phyloP scores from a whole-genome alignment of 2,888 invertebrate genomes.

The Drosophila mayaguana region DNA sequence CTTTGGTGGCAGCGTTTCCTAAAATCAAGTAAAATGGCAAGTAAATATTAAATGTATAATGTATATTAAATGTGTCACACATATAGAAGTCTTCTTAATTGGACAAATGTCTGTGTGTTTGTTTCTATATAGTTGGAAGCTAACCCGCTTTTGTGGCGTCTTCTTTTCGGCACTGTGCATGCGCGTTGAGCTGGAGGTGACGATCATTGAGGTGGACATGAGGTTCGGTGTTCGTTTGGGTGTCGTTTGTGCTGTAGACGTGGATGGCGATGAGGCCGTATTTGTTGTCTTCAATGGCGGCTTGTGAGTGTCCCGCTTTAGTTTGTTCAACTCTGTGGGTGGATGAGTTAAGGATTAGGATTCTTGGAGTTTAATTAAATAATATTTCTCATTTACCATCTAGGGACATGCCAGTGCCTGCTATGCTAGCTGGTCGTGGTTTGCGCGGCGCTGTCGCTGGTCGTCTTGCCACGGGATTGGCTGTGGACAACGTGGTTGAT shows the following conservation, averaged over 20 bases:
- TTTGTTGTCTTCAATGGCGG: constrained; percentile 85
- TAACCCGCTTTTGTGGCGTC: constrained; percentile 82
- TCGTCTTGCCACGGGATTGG: constrained; percentile 87
- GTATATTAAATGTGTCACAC: not conserved
- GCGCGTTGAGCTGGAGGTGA: constrained; percentile 81
- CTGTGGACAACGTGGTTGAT: constrained; percentile 88
- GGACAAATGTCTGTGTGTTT: not conserved
- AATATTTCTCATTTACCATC: constrained; percentile 70
- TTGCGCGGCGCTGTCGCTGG: constrained; percentile 88
- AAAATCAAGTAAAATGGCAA: not conserved
- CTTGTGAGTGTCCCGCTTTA: constrained; percentile 84
- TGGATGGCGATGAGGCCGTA: constrained; percentile 72
- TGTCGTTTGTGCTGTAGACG: constrained; percentile 84
- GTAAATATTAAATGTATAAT: not conserved
- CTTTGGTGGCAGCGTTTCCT: constrained; percentile 73
- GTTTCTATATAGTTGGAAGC: not conserved
- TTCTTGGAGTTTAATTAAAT: not conserved
- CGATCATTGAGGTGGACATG: constrained; percentile 83
- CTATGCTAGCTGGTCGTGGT: constrained; percentile 93
- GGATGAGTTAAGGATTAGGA: not conserved
- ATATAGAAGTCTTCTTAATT: not conserved
- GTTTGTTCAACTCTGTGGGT: constrained; percentile 81
- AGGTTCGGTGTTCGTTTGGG: constrained; percentile 84
- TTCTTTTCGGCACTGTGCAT: constrained; percentile 83
- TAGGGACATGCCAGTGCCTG: constrained; percentile 91